Conservation (phyloP, 2,888 invertebrate genomes). For the Ephialtes manifestator region DNA sequence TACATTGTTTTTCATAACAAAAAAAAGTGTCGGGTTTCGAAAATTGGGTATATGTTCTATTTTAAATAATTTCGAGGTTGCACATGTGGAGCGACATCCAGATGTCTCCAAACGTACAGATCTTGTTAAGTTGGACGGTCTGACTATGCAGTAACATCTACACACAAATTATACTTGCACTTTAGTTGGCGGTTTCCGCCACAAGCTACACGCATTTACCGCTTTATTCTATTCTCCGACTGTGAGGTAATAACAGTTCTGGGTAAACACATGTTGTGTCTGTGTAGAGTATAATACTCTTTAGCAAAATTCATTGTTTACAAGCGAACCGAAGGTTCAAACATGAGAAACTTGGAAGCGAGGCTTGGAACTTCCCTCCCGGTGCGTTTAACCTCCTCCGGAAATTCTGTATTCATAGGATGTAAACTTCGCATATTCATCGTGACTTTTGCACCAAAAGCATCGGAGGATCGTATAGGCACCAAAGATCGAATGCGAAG, state of each 20-base stretch:
- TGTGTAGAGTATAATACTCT: conserved; percentile 42
- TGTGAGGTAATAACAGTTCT: conserved; percentile 28
- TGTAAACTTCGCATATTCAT: conserved; percentile 33
- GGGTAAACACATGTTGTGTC: conserved; percentile 44
- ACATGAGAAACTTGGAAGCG: conserved; percentile 21
- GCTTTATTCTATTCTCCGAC: conserved; percentile 30
- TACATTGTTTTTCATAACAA: no score
- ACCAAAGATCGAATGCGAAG: neutral
- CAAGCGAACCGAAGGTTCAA: conserved; percentile 13
- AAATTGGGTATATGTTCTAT: neutral
- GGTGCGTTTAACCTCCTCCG: neutral
- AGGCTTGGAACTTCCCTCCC: conserved; percentile 32
- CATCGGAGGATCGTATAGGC: neutral
- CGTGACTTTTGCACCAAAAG: conserved; percentile 20
- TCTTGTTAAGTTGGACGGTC: neutral
- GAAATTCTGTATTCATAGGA: conserved; percentile 52
- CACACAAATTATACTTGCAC: neutral
- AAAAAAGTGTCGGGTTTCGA: no score
- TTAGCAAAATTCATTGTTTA: conserved; percentile 7
- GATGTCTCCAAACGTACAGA: neutral
- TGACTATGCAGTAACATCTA: neutral
- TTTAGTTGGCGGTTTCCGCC: conserved; percentile 23
- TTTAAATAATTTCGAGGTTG: neutral
- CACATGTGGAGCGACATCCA: neutral
- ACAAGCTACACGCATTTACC: conserved; percentile 32